These are phyloP conservation scores for Macropis europaea DNA, from an alignment of 2,888 invertebrate species.

Conservation along the genomic window DNA sequence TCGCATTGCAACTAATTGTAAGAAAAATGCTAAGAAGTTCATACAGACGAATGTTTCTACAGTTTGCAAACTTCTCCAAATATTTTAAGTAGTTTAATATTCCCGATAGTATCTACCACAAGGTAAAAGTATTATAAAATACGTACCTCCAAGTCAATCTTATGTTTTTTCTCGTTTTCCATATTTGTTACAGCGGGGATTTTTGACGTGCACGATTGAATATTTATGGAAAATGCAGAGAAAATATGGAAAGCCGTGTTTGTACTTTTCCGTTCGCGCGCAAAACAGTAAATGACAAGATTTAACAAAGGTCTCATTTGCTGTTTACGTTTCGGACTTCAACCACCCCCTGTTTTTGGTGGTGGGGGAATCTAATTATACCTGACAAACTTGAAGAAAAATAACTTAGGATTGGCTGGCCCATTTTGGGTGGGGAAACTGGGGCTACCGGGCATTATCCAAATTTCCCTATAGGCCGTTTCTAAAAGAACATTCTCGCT, in stretches of 20 bases:
- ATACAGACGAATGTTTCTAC: no score
- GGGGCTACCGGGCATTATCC: background rate
- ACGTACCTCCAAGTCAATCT: conserved; percentile 13
- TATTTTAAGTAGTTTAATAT: no score
- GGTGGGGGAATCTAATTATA: conserved; percentile 31
- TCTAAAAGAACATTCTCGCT: no score
- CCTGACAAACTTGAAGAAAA: conserved; percentile 11
- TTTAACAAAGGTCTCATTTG: conserved; percentile 7
- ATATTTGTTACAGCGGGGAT: background rate
- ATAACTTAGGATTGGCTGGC: background rate
- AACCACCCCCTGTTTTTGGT: conserved; percentile 23
- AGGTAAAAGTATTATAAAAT: background rate
- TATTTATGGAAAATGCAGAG: background rate
- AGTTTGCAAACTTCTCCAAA: no score
- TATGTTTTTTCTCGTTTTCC: background rate
- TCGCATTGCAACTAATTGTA: no score
- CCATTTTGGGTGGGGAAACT: background rate
- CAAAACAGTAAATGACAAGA: conserved; percentile 21
- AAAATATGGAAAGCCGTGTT: background rate
- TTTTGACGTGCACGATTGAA: background rate
- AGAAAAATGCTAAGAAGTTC: no score
- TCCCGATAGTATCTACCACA: no score
- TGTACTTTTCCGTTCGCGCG: background rate
- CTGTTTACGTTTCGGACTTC: background rate
- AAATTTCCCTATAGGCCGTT: no score